A percentile compares a stretch with the other conserved stretches of the same genome.
These are phyloP conservation scores for Lytechinus pictus DNA, from an alignment of 35 echinoderm and acorn worm species.

Conservation along the genomic window DNA sequence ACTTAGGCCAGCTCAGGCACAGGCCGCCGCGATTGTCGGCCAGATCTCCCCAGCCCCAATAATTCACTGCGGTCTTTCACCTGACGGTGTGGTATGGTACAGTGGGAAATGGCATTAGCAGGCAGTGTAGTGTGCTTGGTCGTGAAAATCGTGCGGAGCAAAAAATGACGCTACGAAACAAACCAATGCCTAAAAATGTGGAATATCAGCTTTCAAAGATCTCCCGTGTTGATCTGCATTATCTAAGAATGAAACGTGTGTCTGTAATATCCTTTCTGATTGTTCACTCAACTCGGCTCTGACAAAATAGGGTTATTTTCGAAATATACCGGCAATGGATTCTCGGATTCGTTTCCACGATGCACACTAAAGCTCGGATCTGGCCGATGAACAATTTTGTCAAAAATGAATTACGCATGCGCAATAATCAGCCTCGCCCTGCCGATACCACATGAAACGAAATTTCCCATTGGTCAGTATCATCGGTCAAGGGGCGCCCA, in stretches of 20 bases:
- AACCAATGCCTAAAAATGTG: background rate
- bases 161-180: conserved; percentile 4
- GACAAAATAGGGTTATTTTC: background rate
- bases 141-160: background rate
- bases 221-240: background rate
- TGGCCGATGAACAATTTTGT: background rate
- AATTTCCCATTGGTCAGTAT: background rate
- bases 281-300: background rate
- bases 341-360: conserved; percentile 26
- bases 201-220: background rate
- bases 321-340: background rate
- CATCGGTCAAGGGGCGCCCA: conserved; percentile 1
- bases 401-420: conserved; percentile 13
- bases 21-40: background rate
- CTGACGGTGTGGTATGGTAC: background rate
- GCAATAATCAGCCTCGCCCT: conserved; percentile 23
- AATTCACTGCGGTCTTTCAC: background rate
- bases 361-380: background rate
- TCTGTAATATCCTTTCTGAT: background rate
- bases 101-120: background rate
- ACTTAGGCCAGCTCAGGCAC: no score
- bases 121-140: background rate
- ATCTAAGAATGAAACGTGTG: background rate
- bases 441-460: conserved; percentile 12
- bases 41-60: background rate